Conservation (phyloP, 2,113 vertebrate species). For the Platysteira castanea region DNA sequence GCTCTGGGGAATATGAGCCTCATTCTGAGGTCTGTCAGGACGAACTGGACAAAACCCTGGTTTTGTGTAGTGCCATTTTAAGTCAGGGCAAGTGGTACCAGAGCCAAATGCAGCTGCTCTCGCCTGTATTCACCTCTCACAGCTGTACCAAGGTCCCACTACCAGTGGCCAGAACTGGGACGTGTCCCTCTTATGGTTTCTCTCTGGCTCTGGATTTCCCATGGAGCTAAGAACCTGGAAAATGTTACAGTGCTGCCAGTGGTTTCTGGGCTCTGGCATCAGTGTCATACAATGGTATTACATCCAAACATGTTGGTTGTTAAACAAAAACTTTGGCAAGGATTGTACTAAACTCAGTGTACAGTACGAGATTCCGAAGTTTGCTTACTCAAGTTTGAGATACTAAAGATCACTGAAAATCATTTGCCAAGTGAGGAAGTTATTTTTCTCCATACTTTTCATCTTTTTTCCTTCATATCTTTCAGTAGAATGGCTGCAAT, state of each 20-base stretch:
- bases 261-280: not conserved
- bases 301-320: not conserved
- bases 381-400: not conserved
- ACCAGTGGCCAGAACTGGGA: not conserved
- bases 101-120: not conserved
- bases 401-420: not conserved
- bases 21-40: not conserved
- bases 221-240: not conserved
- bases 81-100: not conserved
- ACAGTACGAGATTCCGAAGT: not conserved
- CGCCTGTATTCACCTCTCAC: not conserved
- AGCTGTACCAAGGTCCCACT: not conserved
- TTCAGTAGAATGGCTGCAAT: not conserved
- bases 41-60: not conserved
- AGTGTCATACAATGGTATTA: not conserved
- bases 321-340: not conserved
- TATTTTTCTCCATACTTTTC: not conserved
- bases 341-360: not conserved
- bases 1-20: not conserved
- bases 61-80: not conserved
- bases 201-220: not conserved
- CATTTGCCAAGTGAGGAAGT: not conserved
- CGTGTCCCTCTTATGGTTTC: rapidly evolving
- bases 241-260: not conserved
- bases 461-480: not conserved